These are phyloP conservation scores for Aethina tumida DNA, from an alignment of 1,140 invertebrate genomes.

Conservation along the genomic window DNA sequence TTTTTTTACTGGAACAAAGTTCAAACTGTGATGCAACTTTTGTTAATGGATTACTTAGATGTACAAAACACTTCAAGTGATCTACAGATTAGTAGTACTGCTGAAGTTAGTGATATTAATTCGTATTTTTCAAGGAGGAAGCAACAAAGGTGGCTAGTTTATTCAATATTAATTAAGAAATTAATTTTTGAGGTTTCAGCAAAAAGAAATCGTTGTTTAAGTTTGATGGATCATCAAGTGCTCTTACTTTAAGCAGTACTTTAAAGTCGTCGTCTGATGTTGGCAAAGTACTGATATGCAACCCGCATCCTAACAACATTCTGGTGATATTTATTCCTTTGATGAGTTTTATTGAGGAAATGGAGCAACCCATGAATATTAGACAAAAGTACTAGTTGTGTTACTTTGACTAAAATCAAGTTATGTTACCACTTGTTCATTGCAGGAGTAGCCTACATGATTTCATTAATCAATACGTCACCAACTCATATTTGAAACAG, in stretches of 20 bases:
- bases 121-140: conserved; percentile 56
- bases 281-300: conserved; percentile 54
- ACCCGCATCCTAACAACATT: conserved; percentile 64
- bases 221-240: conserved; percentile 71
- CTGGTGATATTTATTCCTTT: conserved; percentile 65
- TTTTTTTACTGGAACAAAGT: conserved; percentile 82
- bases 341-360: conserved; percentile 65
- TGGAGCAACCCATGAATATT: conserved; percentile 59
- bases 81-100: conserved; percentile 45
- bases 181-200: conserved; percentile 29
- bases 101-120: conserved; percentile 52
- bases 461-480: conserved; percentile 67
- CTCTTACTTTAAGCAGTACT: conserved; percentile 55
- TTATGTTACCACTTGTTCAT: conserved; percentile 12
- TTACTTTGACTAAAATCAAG: background rate
- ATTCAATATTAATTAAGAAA: background rate
- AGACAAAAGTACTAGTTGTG: conserved; percentile 18
- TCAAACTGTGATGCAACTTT: conserved; percentile 71
- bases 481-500: conserved; percentile 55
- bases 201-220: conserved; percentile 59
- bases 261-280: conserved; percentile 39
- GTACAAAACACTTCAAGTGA: conserved; percentile 58
- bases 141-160: conserved; percentile 42
- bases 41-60: conserved; percentile 76
- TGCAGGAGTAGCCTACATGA: conserved; percentile 56